Base-by-base conservation (phyloP, 2,888 invertebrate species). In the Hydrotaea cyrtoneurina region DNA sequence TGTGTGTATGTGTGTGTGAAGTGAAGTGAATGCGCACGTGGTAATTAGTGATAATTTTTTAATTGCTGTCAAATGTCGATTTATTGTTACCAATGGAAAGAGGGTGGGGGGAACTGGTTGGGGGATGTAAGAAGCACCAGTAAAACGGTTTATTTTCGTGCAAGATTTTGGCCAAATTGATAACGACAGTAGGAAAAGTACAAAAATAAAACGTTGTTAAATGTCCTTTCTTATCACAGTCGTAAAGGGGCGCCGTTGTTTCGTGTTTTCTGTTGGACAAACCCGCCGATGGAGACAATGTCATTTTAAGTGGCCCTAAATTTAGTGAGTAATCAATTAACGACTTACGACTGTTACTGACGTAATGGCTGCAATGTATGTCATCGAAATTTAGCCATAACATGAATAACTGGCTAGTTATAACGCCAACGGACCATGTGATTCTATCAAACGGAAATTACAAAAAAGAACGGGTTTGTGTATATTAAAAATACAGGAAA, bases 31-130 rank as follows among this genome's bases (percentile, higher is more conserved):
- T 86, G 87, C 86, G 88, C 90, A 89, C 88, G 90, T 90, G 90
- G 90, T 90, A 91, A 91, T 91, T 91, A 90, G 89, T 89, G 90
- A 91, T 91, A 91, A 91, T 90, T 90, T 90, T 85, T 90, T 91
- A 91, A 91, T 91, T 91, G 91, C 88, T 86, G 89, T 89, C 89
- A 89, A 91, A 90, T 90, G 89, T 89, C 90, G 91, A 91, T 91
- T 91, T 91, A 91, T 91, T 78, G 75, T 66, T 81, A 31, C 31
- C 31, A 2, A 7, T 31, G 2, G 31, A 31, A 31, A 31, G 31
- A 7, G 31, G 7, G 31, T 2, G 31, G 31, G 31, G 7, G 31
- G 31, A n/a, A n/a, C n/a, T n/a, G n/a, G n/a, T n/a, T n/a, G 31
- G 7, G 31, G 31, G 31, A 31, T 4, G 0, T n/a, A 66, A 39